A percentile compares a stretch with the other conserved stretches of the same genome.
phyloP scores from a whole-genome alignment of 2,888 invertebrate species.

The Eupeodes latifasciatus region DNA sequence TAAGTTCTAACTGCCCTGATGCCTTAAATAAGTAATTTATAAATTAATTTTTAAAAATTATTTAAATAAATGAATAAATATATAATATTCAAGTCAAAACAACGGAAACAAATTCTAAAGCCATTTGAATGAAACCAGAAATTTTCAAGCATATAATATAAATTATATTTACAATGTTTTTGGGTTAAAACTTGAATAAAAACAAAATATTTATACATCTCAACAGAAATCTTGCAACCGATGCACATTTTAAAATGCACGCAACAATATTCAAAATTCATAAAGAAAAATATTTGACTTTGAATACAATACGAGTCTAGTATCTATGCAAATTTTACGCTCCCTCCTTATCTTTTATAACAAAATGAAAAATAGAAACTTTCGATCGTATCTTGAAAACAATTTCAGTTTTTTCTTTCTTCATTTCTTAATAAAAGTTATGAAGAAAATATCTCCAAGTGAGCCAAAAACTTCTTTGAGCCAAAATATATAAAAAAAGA shows the following conservation, averaged over 20 bases:
- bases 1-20: no score
- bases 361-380: conserved; percentile 18
- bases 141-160: no score
- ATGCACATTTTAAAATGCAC: neutral
- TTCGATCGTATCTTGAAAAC: conserved; percentile 17
- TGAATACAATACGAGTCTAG: neutral
- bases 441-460: conserved; percentile 31
- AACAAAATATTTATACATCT: neutral
- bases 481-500: neutral
- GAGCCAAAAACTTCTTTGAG: conserved; percentile 14
- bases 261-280: conserved; percentile 2
- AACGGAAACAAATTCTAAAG: no score
- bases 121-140: no score
- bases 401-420: conserved; percentile 1
- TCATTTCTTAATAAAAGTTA: conserved; percentile 39
- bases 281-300: conserved; percentile 12
- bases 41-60: no score
- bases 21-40: no score
- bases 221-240: neutral
- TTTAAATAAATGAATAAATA: no score
- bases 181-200: neutral
- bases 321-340: conserved; percentile 27
- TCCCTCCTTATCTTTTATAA: neutral
- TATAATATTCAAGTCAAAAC: no score
- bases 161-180: neutral